Evolutionary conservation across 2,888 invertebrate genomes (phyloP), one percentile per base, ranked within the genome.

Genomic region (Belgica antarctica): DNA sequence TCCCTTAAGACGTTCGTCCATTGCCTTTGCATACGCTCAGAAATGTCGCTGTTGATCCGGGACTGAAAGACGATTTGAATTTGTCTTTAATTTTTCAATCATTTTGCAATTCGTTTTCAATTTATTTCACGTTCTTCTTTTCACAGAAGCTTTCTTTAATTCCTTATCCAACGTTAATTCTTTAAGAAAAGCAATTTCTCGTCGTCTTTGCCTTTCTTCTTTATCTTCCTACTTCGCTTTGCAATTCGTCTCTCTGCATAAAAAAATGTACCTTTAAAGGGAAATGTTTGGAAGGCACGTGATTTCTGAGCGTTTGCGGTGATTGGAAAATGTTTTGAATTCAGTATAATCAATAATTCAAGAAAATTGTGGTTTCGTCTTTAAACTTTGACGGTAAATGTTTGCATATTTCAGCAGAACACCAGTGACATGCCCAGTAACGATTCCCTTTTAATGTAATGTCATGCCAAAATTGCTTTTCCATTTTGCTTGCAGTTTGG

Each of bases 31-130:
- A n/a, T n/a, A n/a, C n/a, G n/a, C n/a, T n/a, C n/a, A n/a, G n/a
- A n/a, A n/a, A n/a, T n/a, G n/a, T n/a, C n/a, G n/a, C n/a, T n/a
- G n/a, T n/a, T n/a, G n/a, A n/a, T n/a, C n/a, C n/a, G n/a, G n/a
- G n/a, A n/a, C n/a, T n/a, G 62, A 62, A 28, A 28, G 22, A 62
- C 62, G 2, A 62, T 34, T 47, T 66, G 46, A 66, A 47, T 47
- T 66, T 66, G 65, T 46, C 46, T 66, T 66, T 46, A 47, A 66
- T 25, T 66, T 66, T 66, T 36, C 46, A 66, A 66, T 66, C 46
- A 46, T n/a, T 66, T 17, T 47, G 17, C 61, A 22, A 52, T 61
- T 57, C 57, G 19, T 57, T 28, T 61, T 28, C 61, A 61, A 25
- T 61, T 61, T 28, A 3, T 19, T 47, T 28, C 28, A 41, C 24